Evolutionary conservation across 2,113 vertebrate genomes (phyloP).

Genomic region (Anarhynchus alexandrinus): DNA sequence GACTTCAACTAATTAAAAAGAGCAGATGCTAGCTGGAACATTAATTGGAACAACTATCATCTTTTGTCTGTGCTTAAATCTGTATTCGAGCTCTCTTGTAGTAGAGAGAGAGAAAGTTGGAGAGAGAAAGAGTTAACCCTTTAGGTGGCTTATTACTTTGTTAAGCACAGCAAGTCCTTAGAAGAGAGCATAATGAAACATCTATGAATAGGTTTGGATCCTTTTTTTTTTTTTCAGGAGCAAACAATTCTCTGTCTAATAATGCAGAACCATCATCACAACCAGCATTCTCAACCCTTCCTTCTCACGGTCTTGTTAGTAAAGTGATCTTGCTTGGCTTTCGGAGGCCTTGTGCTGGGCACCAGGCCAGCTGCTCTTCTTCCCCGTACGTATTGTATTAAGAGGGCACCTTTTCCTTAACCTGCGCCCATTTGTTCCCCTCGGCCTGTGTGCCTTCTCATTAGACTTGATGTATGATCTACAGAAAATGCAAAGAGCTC

Average conservation of each 20-base stretch:
- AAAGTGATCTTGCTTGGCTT: constrained; percentile 11
- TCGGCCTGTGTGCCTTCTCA: not conserved
- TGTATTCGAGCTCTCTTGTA: not conserved
- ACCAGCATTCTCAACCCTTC: not conserved
- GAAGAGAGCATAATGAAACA: not conserved
- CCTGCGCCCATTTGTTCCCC: not conserved
- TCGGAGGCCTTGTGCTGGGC: not conserved
- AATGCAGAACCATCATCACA: not conserved
- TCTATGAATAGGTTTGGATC: not conserved
- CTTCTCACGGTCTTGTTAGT: not conserved
- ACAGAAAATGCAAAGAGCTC: constrained; percentile 20
- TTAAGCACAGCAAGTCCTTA: not conserved
- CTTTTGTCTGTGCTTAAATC: not conserved
- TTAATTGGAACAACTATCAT: not conserved
- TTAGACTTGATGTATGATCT: constrained; percentile 19
- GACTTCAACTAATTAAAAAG: constrained; percentile 30
- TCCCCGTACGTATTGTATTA: not conserved
- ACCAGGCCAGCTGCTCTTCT: constrained; percentile 11
- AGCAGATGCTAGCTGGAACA: constrained; percentile 29
- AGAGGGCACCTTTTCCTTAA: constrained; percentile 2
- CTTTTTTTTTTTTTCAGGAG: not conserved
- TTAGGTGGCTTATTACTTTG: not conserved
- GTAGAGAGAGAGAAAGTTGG: not conserved
- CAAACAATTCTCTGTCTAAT: not conserved
- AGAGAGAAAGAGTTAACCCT: not conserved